Conservation (phyloP, 2,888 invertebrate species). For the Smittia aterrima region DNA sequence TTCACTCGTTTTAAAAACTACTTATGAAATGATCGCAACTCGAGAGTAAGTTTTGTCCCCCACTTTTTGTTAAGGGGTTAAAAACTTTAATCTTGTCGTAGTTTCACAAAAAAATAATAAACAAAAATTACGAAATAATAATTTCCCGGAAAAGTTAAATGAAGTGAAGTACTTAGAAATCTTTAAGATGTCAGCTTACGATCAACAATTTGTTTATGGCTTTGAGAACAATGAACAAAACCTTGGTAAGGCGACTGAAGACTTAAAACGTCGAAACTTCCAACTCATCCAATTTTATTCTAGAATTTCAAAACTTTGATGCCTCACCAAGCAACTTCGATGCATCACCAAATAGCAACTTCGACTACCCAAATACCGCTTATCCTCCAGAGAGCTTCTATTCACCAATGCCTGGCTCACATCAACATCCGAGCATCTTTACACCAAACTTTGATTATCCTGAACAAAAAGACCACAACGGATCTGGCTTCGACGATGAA, state of each 20-base stretch:
- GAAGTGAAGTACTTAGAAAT: too few relatives aligned
- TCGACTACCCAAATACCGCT: neutral
- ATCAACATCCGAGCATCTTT: constrained; percentile 22
- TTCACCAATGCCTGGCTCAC: neutral
- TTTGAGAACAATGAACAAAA: constrained; percentile 13
- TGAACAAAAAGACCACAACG: neutral
- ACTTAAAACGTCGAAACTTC: neutral
- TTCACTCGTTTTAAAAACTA: too few relatives aligned
- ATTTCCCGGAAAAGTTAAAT: too few relatives aligned
- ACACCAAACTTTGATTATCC: constrained; percentile 12
- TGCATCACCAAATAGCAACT: neutral
- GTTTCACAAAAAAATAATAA: too few relatives aligned
- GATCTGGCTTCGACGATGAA: constrained; percentile 61
- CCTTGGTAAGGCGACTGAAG: neutral
- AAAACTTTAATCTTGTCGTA: too few relatives aligned
- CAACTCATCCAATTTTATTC: neutral
- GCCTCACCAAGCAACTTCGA: neutral
- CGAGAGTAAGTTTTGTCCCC: neutral
- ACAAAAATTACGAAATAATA: too few relatives aligned
- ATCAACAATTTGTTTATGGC: constrained; percentile 30
- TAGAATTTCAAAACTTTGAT: constrained; percentile 36
- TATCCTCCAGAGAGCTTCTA: neutral
- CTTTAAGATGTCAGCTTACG: neutral
- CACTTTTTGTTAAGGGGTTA: too few relatives aligned
- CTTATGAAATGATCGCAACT: neutral